Percentiles rank a stretch among this genome's conserved stretches.
Evolutionary conservation across 2,888 invertebrate genomes (phyloP).

Genomic region (Pheosia gnoma): DNA sequence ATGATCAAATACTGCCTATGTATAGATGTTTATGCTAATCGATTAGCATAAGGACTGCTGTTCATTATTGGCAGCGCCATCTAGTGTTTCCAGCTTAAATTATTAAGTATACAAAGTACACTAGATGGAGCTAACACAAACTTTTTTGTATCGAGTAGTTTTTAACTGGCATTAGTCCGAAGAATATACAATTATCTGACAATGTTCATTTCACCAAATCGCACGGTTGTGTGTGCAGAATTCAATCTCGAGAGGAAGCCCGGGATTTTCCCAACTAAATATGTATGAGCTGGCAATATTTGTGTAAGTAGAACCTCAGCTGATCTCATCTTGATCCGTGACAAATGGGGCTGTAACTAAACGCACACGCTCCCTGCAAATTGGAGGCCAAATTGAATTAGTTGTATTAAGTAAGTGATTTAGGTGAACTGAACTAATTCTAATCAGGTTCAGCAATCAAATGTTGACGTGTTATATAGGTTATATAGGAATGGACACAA

Average conservation of each 20-base stretch:
- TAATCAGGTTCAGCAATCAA: not conserved
- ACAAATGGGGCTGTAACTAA: conserved; percentile 18
- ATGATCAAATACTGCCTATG: too few species aligned
- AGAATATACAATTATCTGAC: too few species aligned
- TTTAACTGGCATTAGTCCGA: too few species aligned
- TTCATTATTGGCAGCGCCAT: too few species aligned
- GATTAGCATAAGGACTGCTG: too few species aligned
- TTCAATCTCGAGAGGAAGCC: conserved; percentile 20
- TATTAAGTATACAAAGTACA: too few species aligned
- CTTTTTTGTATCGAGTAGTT: too few species aligned
- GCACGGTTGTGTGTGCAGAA: not conserved
- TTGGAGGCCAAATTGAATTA: conserved; percentile 10
- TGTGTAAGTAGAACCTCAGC: conserved; percentile 15
- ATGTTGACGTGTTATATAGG: not conserved
- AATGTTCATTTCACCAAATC: too few species aligned
- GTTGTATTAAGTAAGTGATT: conserved; percentile 11
- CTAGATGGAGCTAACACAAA: too few species aligned
- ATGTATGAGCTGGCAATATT: conserved; percentile 15
- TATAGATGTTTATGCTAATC: too few species aligned
- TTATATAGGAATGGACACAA: not conserved
- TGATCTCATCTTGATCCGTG: conserved; percentile 17
- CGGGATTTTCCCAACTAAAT: conserved; percentile 15
- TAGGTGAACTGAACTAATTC: conserved; percentile 7
- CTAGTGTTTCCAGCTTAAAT: too few species aligned
- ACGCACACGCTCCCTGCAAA: conserved; percentile 8